phyloP scores from a whole-genome alignment of 2,113 vertebrate genomes.

The Osmerus mordax region DNA sequence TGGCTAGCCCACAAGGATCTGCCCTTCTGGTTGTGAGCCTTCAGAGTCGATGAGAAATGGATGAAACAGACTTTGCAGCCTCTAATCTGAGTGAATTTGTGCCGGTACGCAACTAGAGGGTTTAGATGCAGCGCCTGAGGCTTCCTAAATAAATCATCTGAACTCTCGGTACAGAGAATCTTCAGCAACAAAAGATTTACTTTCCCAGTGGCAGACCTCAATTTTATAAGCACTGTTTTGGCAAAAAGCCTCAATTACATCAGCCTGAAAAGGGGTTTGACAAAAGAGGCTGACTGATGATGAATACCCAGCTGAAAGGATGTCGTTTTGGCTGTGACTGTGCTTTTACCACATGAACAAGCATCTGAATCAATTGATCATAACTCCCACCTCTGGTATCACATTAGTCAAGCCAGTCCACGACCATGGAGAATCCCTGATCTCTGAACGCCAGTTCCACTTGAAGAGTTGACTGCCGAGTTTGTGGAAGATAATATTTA shows the following conservation, averaged over 20 bases:
- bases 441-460: too few species aligned
- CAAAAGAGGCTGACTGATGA: conserved; percentile 58
- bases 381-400: neutral
- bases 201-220: conserved; percentile 53
- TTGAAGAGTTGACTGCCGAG: too few species aligned
- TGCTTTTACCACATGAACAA: conserved; percentile 48
- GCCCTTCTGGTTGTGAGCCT: too few species aligned
- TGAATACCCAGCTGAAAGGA: conserved; percentile 57
- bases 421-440: too few species aligned
- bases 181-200: conserved; percentile 47
- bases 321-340: conserved; percentile 61
- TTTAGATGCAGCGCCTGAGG: neutral
- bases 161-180: conserved; percentile 46
- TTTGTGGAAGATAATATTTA: too few species aligned
- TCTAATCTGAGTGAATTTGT: too few species aligned
- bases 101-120: neutral
- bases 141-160: conserved; percentile 2
- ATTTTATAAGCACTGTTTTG: conserved; percentile 46
- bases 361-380: neutral
- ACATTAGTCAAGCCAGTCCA: too few species aligned
- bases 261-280: conserved; percentile 51
- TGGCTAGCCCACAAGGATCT: too few species aligned
- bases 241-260: conserved; percentile 46
- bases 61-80: too few species aligned
- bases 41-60: too few species aligned